Evolutionary conservation across 2,888 invertebrate species (phyloP), one percentile per base, ranked within the genome.

Genomic region (Drosophila subquinaria): DNA sequence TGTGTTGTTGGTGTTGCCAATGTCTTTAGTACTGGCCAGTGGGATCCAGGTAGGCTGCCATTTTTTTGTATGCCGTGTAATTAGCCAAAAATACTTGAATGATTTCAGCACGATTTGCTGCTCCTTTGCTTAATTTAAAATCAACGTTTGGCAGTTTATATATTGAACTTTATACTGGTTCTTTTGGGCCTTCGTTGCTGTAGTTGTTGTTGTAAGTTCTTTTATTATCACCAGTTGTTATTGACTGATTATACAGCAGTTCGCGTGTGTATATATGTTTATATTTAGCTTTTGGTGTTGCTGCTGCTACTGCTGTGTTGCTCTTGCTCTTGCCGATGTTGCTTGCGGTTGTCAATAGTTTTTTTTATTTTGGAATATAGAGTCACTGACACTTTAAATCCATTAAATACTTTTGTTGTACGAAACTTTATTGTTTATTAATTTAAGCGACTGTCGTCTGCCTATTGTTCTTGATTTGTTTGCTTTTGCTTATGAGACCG

Each of bases 11-110:
- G 13, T 13, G 2, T 35, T 51, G 50, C 11, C 17, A 17, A 20
- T 62, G n/a, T 52, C 36, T 52, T 82, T 51, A 93, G 76, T 93
- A 93, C 75, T 93, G 93, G 73, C 92, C 93, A 80, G 93, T 93
- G 72, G 93, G 93, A 88, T 93, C 93, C 89, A 93, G 89, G 76
- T 90, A 85, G 65, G 78, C 71, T 82, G 93, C 92, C 92, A 91
- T 83, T 90, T 76, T 76, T 27, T 90, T 76, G 74, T 56, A 50
- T 86, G 76, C 68, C 69, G 76, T 78, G 67, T 81, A 71, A 77
- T 81, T 73, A 71, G 33, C 71, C 71, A 81, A 79, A 82, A 79
- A 85, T 88, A 78, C 79, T 76, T 71, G 57, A 76, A 69, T 87
- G 88, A 88, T 73, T 73, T 78, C 79, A 70, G 53, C 76, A 65